Evolutionary conservation across 2,797 vertebrate species (phyloP), one percentile per base, ranked within the genome.

Genomic region (Lagocephalus sceleratus): DNA sequence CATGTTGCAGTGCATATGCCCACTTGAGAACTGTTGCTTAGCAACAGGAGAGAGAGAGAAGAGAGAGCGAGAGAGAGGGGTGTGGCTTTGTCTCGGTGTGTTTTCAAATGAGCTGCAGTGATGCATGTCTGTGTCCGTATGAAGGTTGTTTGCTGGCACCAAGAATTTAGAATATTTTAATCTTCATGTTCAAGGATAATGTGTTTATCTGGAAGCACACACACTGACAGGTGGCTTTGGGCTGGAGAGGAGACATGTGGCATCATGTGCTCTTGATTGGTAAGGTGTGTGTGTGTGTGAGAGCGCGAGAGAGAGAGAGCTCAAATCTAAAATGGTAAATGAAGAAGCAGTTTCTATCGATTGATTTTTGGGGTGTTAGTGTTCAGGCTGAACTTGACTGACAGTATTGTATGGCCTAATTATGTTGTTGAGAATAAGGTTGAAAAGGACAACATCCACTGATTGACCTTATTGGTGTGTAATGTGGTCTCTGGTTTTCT

Each of bases 1-100:
- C 48, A 26, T 43, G 12, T 43, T 64, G 66, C 64, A 49, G 23
- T 58, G 53, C 55, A 56, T 53, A 68, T 71, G 52, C 58, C 64
- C 10, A 15, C 49, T 29, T 54, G 46, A 68, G 69, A 81, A 57
- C 63, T 58, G 82, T 88, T 87, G 79, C 88, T 72, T 80, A 85
- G 87, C 85, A 88, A 90, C 83, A 58, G 67, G 63, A 32, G 64
- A 26, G 45, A 20, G 42, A 54, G 51, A 51, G 57, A 45, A 23
- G 45, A 25, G 40, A 20, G n/a, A 41, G 35, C 22, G 47, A 45
- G 42, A 51, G 59, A 56, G 50, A 29, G 52, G 54, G 82, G 80
- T 75, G 79, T 85, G 86, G 86, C 78, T 68, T 83, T 68, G 65
- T 57, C 72, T 65, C 57, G 50, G 76, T 17, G 60, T 65, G 46